phyloP scores from a whole-genome alignment of 2,888 invertebrate species.

The Camponotus fellah region DNA sequence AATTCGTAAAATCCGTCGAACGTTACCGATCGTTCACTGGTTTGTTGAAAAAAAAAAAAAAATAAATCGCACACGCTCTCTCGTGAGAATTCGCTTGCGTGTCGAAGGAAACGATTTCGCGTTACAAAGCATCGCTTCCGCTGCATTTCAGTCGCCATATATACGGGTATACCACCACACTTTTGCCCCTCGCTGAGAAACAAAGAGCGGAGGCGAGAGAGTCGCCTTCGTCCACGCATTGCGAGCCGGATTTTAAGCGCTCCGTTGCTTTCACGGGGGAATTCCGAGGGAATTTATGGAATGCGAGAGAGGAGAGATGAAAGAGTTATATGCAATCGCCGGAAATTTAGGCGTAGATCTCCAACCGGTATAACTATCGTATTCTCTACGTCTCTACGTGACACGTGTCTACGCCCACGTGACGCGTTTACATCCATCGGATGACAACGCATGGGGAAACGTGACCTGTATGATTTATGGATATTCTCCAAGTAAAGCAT shows the following conservation, averaged over 20 bases:
- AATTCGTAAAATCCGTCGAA: background rate
- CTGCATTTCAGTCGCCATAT: slow-evolving; percentile 20
- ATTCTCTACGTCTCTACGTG: slow-evolving; percentile 53
- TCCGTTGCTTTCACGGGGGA: slow-evolving; percentile 61
- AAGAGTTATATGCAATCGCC: slow-evolving; percentile 60
- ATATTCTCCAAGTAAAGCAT: slow-evolving; percentile 23
- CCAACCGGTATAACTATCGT: slow-evolving; percentile 36
- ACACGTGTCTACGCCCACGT: slow-evolving; percentile 78
- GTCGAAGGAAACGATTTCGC: slow-evolving; percentile 63
- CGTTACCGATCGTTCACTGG: slow-evolving; percentile 8
- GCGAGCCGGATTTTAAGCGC: slow-evolving; percentile 54
- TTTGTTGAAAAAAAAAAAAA: slow-evolving; percentile 4
- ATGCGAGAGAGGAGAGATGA: slow-evolving; percentile 61
- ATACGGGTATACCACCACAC: background rate
- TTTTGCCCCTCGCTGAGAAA: slow-evolving; percentile 35
- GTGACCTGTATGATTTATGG: slow-evolving; percentile 65
- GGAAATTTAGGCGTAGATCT: slow-evolving; percentile 67
- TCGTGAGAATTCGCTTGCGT: slow-evolving; percentile 62
- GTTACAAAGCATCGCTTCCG: slow-evolving; percentile 72
- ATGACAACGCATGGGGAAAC: slow-evolving; percentile 52
- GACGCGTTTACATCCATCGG: slow-evolving; percentile 59
- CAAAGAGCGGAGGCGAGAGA: slow-evolving; percentile 34
- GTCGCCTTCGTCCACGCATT: slow-evolving; percentile 13
- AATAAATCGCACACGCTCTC: slow-evolving; percentile 46
- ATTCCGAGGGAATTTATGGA: slow-evolving; percentile 67